Percentiles rank a stretch among this genome's conserved stretches.
Conservation (phyloP, 2,797 vertebrate genomes). For the Percopsis omiscomaycus region DNA sequence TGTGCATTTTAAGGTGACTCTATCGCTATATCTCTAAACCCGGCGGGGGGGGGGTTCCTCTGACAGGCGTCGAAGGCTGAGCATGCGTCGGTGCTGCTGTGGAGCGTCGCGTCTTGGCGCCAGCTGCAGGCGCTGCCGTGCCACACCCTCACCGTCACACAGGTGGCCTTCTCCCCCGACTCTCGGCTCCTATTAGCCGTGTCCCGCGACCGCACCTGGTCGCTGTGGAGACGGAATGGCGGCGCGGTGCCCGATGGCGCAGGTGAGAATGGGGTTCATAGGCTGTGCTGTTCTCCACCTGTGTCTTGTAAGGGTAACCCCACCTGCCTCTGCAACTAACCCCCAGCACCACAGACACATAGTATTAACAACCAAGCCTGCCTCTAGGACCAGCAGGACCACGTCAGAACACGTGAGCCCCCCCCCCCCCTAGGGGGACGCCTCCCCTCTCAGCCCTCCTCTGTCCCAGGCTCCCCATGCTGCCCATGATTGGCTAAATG, state of each 20-base stretch:
- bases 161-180: conserved; percentile 93
- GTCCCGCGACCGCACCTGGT: conserved; percentile 96
- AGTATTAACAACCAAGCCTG: too few relatives aligned
- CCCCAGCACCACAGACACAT: too few relatives aligned
- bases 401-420: too few relatives aligned
- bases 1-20: too few relatives aligned
- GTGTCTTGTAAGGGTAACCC: too few relatives aligned
- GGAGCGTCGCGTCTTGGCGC: conserved; percentile 88
- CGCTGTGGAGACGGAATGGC: conserved; percentile 84
- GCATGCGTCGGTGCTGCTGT: conserved; percentile 90
- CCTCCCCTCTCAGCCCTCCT: too few relatives aligned
- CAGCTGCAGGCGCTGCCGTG: conserved; percentile 86
- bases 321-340: conserved; percentile 22
- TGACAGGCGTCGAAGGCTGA: conserved; percentile 90
- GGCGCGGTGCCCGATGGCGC: conserved; percentile 59
- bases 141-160: conserved; percentile 94
- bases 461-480: conserved; percentile 26
- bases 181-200: conserved; percentile 87
- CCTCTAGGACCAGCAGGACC: too few relatives aligned
- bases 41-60: neutral
- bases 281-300: neutral
- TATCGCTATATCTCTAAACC: neutral
- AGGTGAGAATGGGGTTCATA: conserved; percentile 69
- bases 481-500: conserved; percentile 46
- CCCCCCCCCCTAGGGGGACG: too few relatives aligned